Conservation (phyloP, 2,113 vertebrate genomes). For the Caloenas nicobarica region DNA sequence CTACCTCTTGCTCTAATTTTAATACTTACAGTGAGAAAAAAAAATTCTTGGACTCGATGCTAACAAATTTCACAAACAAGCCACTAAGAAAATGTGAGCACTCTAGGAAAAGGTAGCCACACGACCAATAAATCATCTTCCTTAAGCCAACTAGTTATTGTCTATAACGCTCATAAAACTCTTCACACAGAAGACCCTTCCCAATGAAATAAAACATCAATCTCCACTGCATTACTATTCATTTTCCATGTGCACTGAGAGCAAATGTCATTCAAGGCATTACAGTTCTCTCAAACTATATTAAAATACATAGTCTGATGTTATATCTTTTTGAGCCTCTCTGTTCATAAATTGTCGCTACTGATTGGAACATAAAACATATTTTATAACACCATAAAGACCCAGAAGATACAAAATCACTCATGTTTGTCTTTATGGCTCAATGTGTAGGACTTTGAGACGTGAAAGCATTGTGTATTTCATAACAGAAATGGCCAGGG, state of each 20-base stretch:
- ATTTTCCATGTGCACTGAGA: constrained; percentile 61
- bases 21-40: not conserved
- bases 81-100: not conserved
- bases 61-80: constrained; percentile 36
- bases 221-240: constrained; percentile 64
- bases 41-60: not conserved
- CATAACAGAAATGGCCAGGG: constrained; percentile 5
- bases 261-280: constrained; percentile 66
- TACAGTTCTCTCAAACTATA: constrained; percentile 61
- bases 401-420: constrained; percentile 72
- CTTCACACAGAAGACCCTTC: constrained; percentile 48
- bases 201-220: constrained; percentile 62
- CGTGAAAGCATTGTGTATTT: constrained; percentile 46
- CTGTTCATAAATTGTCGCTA: constrained; percentile 70
- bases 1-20: not conserved
- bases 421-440: constrained; percentile 74
- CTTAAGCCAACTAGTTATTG: constrained; percentile 66
- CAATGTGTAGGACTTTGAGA: constrained; percentile 48
- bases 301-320: constrained; percentile 70
- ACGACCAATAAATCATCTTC: constrained; percentile 28
- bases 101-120: constrained; percentile 29
- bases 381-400: constrained; percentile 72
- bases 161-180: constrained; percentile 65
- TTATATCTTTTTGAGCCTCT: constrained; percentile 46
- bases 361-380: constrained; percentile 75